A percentile compares a stretch with the other conserved stretches of the same genome.
These are phyloP conservation scores for Hyaena hyaena DNA, from an alignment of 2,113 vertebrate genomes.

Conservation along the genomic window DNA sequence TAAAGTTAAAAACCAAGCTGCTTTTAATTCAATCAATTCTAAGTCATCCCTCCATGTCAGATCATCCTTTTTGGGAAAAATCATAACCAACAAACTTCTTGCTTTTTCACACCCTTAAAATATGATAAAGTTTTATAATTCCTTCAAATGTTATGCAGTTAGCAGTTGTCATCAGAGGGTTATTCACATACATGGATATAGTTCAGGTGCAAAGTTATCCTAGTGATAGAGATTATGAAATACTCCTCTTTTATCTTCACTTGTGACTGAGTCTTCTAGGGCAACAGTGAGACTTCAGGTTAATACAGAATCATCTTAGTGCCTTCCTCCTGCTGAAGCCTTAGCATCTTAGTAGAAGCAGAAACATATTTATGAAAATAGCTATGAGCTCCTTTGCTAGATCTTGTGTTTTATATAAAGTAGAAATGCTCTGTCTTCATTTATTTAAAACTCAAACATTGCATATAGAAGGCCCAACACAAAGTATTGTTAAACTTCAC, in stretches of 20 bases:
- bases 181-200: background rate
- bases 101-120: background rate
- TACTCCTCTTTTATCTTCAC: background rate
- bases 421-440: background rate
- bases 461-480: background rate
- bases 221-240: background rate
- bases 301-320: background rate
- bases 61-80: background rate
- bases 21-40: background rate
- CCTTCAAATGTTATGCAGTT: background rate
- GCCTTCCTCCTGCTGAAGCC: background rate
- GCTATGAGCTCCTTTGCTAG: background rate
- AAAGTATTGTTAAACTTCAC: background rate
- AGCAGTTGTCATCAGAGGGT: background rate
- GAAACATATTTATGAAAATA: background rate
- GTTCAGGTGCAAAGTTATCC: background rate
- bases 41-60: background rate
- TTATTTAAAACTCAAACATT: constrained; percentile 36
- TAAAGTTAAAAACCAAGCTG: background rate
- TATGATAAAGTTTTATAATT: background rate
- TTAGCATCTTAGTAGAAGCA: background rate
- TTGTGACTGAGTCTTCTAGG: background rate
- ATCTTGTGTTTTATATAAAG: background rate
- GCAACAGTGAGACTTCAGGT: background rate
- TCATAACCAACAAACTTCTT: background rate